Evolutionary conservation across 2,888 invertebrate species (phyloP), one percentile per base, ranked within the genome.

Genomic region (Myathropa florea): DNA sequence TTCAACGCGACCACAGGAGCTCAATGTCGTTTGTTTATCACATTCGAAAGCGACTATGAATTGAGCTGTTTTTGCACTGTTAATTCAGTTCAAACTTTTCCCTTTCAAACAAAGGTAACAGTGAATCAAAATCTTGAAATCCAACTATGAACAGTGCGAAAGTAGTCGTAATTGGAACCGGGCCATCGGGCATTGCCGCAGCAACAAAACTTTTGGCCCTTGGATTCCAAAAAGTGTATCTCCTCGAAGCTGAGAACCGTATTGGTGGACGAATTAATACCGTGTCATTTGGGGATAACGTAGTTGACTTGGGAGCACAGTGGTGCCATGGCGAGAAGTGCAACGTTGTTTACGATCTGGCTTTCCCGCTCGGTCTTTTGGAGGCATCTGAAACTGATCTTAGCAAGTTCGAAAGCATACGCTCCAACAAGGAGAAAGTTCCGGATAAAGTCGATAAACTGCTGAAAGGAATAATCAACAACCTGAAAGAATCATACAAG

Each of bases 231-330:
- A 92, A 94, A 89, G 94, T 95, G 3, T 89, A 94, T 26, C 93
- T 95, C 0, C 89, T 96, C 39, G 96, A 96, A 91, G 95, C 95
- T 0, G 94, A 94, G 86, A 92, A 94, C 71, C 93, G 95, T 23
- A 93, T 96, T 64, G 96, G 96, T 0, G 96, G 96, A 0, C 93
- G 96, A 77, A 94, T 96, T 81, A 90, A 93, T 60, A 94, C 94
- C 0, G 93, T 94, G 12, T 92, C 93, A 1, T 94, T 94, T 88
- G 94, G 94, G 0, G 94, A 94, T 1, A 94, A 94, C 85, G 92
- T 94, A 9, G 91, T 93, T 7, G 93, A 93, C 88, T 79, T 91
- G 59, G 93, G 93, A 0, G 93, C 93, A 0, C 93, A 93, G 82
- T 93, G 93, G 93, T 90, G 93, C 53, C 93, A 93, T 61, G 93